Base-by-base conservation (phyloP, 1,140 invertebrate species). In the Saccostrea cuccullata region DNA sequence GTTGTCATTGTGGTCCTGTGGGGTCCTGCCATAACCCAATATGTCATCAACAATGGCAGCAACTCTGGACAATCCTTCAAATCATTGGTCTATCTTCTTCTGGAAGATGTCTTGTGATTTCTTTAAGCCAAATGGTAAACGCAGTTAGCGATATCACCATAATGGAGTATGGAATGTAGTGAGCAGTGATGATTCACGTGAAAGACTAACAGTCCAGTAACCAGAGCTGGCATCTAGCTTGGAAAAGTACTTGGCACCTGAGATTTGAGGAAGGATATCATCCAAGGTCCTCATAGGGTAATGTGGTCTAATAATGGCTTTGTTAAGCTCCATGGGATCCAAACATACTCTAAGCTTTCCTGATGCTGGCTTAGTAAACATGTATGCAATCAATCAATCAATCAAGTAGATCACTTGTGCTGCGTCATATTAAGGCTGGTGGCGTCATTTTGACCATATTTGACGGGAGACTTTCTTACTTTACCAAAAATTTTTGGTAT, bases 241-340 rank as follows among this genome's bases (percentile, higher is more conserved):
- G 23, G 55, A 85, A 58, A 91, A 91, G 40, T 85, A 86, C n/a
- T 67, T 88, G 12, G 89, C 88, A 23, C 84, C 58, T 36, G 58
- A 15, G 17, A 90, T n/a, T 23, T 86, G 26, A 17, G 73, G 70
- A 15, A 89, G 67, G 36, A 89, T 60, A 13, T 91, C 90, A 55
- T 82, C 90, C 15, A 89, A 13, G 0, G 92, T 91, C 15, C 36
- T 90, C 58, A 90, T 85, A 1, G 85, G 67, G 82, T 91, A 90
- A 56, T 88, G 87, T 55, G 88, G 84, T 56, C 95, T 88, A 89
- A 94, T 94, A 12, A 96, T 94, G 83, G 89, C 92, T 86, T 91
- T 92, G 92, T 96, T 96, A 83, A 96, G 91, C 82, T 95, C 93
- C 64, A 90, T 92, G 1, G 95, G 96, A 92, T 96, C 95, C 20